Conservation (phyloP, 2,888 invertebrate species). For the Cyclophora punctaria region DNA sequence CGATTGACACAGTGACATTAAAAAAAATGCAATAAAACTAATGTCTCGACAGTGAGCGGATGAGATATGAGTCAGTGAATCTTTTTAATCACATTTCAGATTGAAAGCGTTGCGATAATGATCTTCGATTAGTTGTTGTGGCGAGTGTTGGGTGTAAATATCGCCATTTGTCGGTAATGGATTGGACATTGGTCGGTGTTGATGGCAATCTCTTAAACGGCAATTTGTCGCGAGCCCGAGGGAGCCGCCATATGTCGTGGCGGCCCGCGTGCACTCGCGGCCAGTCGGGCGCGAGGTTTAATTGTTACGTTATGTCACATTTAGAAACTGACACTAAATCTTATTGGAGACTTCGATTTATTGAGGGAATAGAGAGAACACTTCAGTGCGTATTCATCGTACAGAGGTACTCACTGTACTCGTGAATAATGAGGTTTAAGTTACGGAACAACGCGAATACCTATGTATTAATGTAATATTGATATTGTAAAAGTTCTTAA, state of each 20-base stretch:
- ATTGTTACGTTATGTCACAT: constrained; percentile 42
- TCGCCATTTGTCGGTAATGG: constrained; percentile 68
- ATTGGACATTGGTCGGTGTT: constrained; percentile 52
- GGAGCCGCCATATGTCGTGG: constrained; percentile 60
- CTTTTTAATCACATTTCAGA: constrained; percentile 62
- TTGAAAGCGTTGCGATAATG: constrained; percentile 58
- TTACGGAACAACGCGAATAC: too few species aligned
- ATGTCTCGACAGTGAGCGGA: constrained; percentile 22
- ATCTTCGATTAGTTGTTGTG: constrained; percentile 53
- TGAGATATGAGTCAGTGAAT: constrained; percentile 42
- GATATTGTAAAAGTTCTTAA: too few species aligned
- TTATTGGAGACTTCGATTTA: background rate
- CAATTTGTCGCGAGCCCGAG: constrained; percentile 46
- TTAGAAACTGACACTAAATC: constrained; percentile 19
- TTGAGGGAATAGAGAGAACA: too few species aligned
- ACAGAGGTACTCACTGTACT: too few species aligned
- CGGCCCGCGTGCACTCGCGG: constrained; percentile 1
- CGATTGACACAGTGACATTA: constrained; percentile 25
- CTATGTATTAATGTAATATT: too few species aligned
- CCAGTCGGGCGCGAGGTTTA: constrained; percentile 37
- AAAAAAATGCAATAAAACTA: constrained; percentile 17
- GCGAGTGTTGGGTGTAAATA: constrained; percentile 33
- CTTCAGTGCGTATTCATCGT: too few species aligned
- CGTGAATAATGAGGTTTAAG: too few species aligned
- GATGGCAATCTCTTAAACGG: constrained; percentile 68